phyloP scores from a whole-genome alignment of 2,888 invertebrate genomes.

The Lomographa bimaculata region DNA sequence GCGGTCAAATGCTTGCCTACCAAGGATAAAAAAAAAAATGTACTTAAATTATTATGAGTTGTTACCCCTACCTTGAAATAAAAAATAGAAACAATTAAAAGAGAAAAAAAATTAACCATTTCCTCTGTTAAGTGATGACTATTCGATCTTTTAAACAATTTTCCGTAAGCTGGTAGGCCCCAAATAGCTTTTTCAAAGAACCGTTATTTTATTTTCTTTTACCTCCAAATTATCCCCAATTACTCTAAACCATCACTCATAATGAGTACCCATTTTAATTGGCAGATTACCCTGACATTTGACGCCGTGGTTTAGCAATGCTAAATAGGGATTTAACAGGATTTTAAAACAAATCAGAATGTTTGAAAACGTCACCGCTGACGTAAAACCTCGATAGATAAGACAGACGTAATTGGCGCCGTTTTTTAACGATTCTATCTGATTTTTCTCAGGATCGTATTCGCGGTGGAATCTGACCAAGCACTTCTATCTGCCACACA shows the following conservation, averaged over 20 bases:
- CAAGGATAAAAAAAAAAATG: too few relatives aligned
- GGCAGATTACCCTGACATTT: slow-evolving; percentile 65
- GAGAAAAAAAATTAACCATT: too few relatives aligned
- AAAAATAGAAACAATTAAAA: too few relatives aligned
- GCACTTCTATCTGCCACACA: slow-evolving; percentile 27
- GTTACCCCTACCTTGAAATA: too few relatives aligned
- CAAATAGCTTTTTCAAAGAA: too few relatives aligned
- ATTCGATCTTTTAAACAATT: too few relatives aligned
- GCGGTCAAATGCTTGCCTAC: too few relatives aligned
- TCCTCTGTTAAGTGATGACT: too few relatives aligned
- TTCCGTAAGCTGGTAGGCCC: too few relatives aligned
- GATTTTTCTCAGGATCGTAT: slow-evolving; percentile 61
- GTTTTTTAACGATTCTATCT: slow-evolving; percentile 79
- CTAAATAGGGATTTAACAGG: slow-evolving; percentile 51
- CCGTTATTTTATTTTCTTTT: too few relatives aligned
- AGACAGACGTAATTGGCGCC: slow-evolving; percentile 72
- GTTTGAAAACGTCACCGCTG: slow-evolving; percentile 47
- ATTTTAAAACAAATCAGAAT: too few relatives aligned
- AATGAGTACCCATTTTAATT: slow-evolving; percentile 73
- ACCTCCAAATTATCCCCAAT: slow-evolving; percentile 8
- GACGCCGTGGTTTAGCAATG: slow-evolving; percentile 60
- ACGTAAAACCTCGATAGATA: slow-evolving; percentile 57
- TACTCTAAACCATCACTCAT: slow-evolving; percentile 36
- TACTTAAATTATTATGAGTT: too few relatives aligned
- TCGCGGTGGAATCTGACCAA: slow-evolving; percentile 51